Evolutionary conservation across 2,888 invertebrate genomes (phyloP), one percentile per base, ranked within the genome.

Genomic region (Torymus texanus): DNA sequence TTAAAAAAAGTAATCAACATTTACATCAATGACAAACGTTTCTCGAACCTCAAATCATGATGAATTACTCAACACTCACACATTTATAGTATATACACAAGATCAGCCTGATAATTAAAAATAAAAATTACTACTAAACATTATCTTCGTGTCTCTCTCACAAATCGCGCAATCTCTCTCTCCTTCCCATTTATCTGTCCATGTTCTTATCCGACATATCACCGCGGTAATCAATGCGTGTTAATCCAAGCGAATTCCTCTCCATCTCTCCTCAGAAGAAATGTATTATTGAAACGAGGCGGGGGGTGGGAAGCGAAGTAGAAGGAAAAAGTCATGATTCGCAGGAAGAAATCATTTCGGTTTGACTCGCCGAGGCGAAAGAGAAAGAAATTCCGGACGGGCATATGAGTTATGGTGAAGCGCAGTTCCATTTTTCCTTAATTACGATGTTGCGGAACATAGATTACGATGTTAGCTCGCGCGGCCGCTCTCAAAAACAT

Each of bases 381-480:
- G 21, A 41, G 41, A 66, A 4, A 50, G 59, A 70, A 29, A 56
- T 62, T 50, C 8, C 16, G n/a, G 50, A 21, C 18, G 66, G 24
- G 55, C 68, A 50, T 81, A 50, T 81, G 81, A 81, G 70, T 81
- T 81, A 81, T 76, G 81, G 67, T 59, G 80, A 78, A 73, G 80
- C 72, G 79, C 74, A 73, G 75, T 86, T 86, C 82, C 85, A 88
- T 88, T 88, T 89, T 88, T 87, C 87, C 87, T 89, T 89, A 90
- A 90, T 90, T 90, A 89, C 86, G 87, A 89, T 89, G 89, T 89
- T 88, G 88, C 86, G 88, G 87, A 88, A 89, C 89, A 89, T 89
- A 89, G 89, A 90, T 90, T 90, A 89, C 86, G 89, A 88, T 88
- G 90, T 90, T 87, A 86, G 88, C 85, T 51, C 56, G 77, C 41